Conservation (phyloP, 2,888 invertebrate species). For the Rugalucina vietnamica region DNA sequence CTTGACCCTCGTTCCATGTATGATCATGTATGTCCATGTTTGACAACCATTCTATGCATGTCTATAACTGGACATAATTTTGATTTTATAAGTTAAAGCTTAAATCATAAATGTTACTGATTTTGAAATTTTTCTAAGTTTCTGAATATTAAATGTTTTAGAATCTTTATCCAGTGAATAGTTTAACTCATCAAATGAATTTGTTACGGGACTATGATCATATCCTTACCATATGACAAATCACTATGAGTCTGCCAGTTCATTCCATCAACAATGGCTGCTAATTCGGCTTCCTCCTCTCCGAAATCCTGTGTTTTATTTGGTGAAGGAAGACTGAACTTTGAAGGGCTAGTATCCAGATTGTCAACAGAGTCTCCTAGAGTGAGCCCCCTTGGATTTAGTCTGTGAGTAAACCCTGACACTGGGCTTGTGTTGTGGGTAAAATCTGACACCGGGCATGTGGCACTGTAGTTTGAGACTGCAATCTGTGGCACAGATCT, state of each 20-base stretch:
- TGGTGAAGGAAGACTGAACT: slow-evolving; percentile 70
- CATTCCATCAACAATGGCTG: slow-evolving; percentile 68
- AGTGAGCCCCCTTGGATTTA: slow-evolving; percentile 33
- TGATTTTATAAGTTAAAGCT: no score
- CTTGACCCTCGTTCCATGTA: no score
- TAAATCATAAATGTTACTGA: neutral
- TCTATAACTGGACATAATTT: no score
- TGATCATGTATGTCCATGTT: no score
- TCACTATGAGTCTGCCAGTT: slow-evolving; percentile 67
- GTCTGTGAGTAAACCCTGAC: slow-evolving; percentile 12
- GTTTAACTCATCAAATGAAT: slow-evolving; percentile 45
- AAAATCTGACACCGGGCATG: no score
- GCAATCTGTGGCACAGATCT: neutral
- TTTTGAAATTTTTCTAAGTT: neutral
- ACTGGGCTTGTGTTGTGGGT: neutral
- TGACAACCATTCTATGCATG: no score
- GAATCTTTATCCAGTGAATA: neutral
- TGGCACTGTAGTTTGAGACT: no score
- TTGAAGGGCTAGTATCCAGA: slow-evolving; percentile 66
- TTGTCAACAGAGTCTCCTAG: slow-evolving; percentile 65
- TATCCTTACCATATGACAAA: slow-evolving; percentile 50
- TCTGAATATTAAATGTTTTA: neutral
- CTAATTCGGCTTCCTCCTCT: slow-evolving; percentile 73
- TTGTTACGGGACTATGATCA: slow-evolving; percentile 28
- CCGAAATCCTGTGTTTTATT: slow-evolving; percentile 69